Evolutionary conservation across 2,888 invertebrate genomes (phyloP).

Genomic region (Melinopterus prodromus): DNA sequence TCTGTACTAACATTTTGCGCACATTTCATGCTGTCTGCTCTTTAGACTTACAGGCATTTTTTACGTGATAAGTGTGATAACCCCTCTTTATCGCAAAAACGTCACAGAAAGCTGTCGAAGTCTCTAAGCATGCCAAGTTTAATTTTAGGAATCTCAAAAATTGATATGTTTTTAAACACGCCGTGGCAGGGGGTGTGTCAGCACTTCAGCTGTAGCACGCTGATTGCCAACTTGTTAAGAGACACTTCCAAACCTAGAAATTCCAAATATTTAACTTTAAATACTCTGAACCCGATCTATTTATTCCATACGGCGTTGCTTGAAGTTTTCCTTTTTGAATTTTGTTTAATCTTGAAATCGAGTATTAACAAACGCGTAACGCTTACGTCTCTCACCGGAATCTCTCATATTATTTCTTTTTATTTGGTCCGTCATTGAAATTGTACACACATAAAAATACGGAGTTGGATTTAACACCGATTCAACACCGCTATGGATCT

Average conservation of each 20-base stretch:
- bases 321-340: neutral
- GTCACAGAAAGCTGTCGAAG: no score
- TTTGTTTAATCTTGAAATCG: neutral
- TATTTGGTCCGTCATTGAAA: neutral
- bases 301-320: neutral
- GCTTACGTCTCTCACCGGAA: neutral
- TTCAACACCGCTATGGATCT: no score
- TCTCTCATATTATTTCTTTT: neutral
- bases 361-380: neutral
- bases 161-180: neutral
- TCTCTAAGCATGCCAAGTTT: neutral
- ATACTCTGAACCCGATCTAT: neutral
- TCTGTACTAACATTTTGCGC: no score
- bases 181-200: neutral
- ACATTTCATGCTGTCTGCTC: no score
- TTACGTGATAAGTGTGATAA: no score
- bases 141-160: neutral
- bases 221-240: constrained; percentile 4
- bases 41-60: no score
- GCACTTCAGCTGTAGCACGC: neutral
- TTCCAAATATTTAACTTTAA: constrained; percentile 4
- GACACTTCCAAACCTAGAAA: neutral
- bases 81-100: no score
- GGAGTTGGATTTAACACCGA: no score
- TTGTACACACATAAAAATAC: no score